A percentile compares a stretch with the other conserved stretches of the same genome.
Conservation (phyloP, 92 coral and sea anemone genomes). For the Diadumene lineata region DNA sequence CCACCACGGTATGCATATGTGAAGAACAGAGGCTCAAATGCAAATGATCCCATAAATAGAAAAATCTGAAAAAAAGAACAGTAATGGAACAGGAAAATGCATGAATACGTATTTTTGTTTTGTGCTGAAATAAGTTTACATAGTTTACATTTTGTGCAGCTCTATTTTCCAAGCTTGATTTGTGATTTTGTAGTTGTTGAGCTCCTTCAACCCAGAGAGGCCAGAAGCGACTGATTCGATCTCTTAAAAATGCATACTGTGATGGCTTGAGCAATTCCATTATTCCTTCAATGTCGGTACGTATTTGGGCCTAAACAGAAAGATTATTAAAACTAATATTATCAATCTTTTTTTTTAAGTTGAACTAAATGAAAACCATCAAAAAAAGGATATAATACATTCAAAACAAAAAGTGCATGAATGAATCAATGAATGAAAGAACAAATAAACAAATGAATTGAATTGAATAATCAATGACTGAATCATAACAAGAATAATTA, state of each 20-base stretch:
- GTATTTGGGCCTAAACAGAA: conserved; percentile 24
- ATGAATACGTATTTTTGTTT: too few species aligned
- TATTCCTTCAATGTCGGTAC: conserved; percentile 23
- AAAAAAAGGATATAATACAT: too few species aligned
- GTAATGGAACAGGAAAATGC: too few species aligned
- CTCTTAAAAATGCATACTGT: conserved; percentile 67
- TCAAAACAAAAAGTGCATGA: too few species aligned
- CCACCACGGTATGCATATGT: conserved; percentile 64
- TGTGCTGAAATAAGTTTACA: too few species aligned
- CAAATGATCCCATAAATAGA: conserved; percentile 75
- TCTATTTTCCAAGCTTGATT: conserved; percentile 34
- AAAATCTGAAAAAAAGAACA: conserved; percentile 46
- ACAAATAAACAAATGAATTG: too few species aligned
- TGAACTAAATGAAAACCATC: too few species aligned
- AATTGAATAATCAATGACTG: too few species aligned
- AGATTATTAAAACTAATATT: not conserved
- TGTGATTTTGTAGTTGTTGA: conserved; percentile 27
- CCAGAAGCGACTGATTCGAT: conserved; percentile 68
- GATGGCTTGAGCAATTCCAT: conserved; percentile 31
- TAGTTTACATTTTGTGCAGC: conserved; percentile 41
- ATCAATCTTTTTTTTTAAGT: too few species aligned
- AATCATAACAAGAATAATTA: too few species aligned
- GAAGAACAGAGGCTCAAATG: conserved; percentile 57
- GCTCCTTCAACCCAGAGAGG: conserved; percentile 72
- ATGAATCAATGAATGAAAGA: too few species aligned